Conservation (phyloP, 2,888 invertebrate genomes). For the Podotricha telesiphe region DNA sequence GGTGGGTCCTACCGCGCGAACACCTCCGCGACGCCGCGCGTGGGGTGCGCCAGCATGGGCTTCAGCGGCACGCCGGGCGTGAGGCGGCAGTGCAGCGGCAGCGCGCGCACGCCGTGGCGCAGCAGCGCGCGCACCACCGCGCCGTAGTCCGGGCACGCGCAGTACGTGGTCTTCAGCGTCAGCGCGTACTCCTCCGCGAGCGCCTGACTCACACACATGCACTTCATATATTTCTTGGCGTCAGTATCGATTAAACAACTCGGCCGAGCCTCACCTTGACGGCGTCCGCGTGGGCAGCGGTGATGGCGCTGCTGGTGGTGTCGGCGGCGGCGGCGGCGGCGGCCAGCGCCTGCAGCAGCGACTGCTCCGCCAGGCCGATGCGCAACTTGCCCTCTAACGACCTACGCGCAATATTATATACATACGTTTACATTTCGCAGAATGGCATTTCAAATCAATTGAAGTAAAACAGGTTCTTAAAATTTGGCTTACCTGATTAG, state of each 20-base stretch:
- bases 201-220: no score
- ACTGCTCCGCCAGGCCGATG: constrained; percentile 98
- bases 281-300: constrained; percentile 85
- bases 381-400: constrained; percentile 96
- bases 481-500: constrained; percentile 86
- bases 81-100: constrained; percentile 92
- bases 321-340: constrained; percentile 89
- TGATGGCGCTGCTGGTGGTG: constrained; percentile 86
- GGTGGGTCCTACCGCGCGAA: constrained; percentile 84
- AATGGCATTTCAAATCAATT: no score
- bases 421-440: no score
- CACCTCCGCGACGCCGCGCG: constrained; percentile 96
- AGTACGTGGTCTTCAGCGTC: constrained; percentile 95
- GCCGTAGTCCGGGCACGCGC: constrained; percentile 98
- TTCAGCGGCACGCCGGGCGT: constrained; percentile 97
- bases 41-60: constrained; percentile 99
- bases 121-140: constrained; percentile 91
- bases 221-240: no score
- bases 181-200: constrained; percentile 89
- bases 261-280: no score
- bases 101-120: constrained; percentile 87
- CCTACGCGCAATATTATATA: constrained; percentile 65
- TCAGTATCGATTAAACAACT: no score
- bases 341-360: constrained; percentile 95
- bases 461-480: no score